Conservation (phyloP, 64 coral and sea anemone species). For the Montipora foliosa region DNA sequence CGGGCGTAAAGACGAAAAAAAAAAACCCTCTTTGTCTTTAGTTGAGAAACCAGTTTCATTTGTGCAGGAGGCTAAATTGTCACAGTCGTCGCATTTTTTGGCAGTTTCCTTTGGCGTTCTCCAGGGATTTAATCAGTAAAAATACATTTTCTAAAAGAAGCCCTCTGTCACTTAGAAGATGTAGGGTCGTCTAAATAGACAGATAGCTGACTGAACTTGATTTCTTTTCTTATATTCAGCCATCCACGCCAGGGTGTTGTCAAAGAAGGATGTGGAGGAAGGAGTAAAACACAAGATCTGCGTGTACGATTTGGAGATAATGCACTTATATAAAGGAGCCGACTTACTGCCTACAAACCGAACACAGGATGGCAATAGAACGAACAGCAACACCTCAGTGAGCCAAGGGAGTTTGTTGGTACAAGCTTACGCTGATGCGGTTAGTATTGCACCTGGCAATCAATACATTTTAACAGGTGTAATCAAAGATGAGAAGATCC, state of each 20-base stretch:
- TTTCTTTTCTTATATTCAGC: background rate
- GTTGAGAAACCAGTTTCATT: too few relatives aligned
- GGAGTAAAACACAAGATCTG: background rate
- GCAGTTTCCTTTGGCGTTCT: too few relatives aligned
- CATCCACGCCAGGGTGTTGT: background rate
- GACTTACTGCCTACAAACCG: background rate
- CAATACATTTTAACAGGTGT: slow-evolving; percentile 36
- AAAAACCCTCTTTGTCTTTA: too few relatives aligned
- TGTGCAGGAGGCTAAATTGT: too few relatives aligned
- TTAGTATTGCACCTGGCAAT: background rate
- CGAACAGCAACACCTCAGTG: background rate
- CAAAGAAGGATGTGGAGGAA: background rate
- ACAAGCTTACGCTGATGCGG: slow-evolving; percentile 26
- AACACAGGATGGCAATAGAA: background rate
- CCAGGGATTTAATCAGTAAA: too few relatives aligned
- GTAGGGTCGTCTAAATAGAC: background rate
- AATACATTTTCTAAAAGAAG: too few relatives aligned
- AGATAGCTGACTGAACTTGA: background rate
- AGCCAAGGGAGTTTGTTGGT: background rate
- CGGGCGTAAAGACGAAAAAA: too few relatives aligned
- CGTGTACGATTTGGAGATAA: slow-evolving; percentile 32
- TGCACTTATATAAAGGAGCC: slow-evolving; percentile 50
- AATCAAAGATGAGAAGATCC: slow-evolving; percentile 4
- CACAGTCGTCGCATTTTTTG: too few relatives aligned
- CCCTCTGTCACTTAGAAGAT: too few relatives aligned